Conservation (phyloP, 2,797 vertebrate genomes). For the Chelonia mydas region DNA sequence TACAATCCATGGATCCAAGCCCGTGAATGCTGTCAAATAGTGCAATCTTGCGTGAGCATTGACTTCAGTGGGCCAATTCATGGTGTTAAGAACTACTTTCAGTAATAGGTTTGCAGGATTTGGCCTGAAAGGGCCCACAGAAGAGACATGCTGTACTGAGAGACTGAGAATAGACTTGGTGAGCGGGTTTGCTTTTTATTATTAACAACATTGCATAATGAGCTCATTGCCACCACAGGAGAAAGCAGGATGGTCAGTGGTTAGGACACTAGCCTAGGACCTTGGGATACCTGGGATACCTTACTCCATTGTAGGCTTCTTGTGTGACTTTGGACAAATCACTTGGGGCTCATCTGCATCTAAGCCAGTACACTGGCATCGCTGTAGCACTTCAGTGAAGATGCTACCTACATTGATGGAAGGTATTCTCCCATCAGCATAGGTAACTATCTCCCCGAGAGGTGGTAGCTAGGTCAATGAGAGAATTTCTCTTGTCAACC, state of each 20-base stretch:
- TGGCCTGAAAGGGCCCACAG: not conserved
- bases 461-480: not conserved
- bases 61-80: not conserved
- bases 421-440: not conserved
- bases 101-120: not conserved
- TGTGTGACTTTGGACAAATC: not conserved
- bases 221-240: not conserved
- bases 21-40: not conserved
- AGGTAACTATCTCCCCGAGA: not conserved
- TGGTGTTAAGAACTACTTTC: not conserved
- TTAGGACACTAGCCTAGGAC: not conserved
- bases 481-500: not conserved
- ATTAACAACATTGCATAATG: not conserved
- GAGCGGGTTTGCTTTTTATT: not conserved
- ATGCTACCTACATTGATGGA: not conserved
- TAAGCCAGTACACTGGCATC: not conserved
- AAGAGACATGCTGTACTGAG: not conserved
- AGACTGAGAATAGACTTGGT: not conserved
- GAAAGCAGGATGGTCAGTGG: not conserved
- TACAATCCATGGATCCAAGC: not conserved
- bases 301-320: not conserved
- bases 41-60: rapidly evolving
- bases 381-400: not conserved
- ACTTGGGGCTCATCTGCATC: not conserved
- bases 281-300: not conserved